Evolutionary conservation across 2,888 invertebrate species (phyloP).

Genomic region (Callyntrura sp.): DNA sequence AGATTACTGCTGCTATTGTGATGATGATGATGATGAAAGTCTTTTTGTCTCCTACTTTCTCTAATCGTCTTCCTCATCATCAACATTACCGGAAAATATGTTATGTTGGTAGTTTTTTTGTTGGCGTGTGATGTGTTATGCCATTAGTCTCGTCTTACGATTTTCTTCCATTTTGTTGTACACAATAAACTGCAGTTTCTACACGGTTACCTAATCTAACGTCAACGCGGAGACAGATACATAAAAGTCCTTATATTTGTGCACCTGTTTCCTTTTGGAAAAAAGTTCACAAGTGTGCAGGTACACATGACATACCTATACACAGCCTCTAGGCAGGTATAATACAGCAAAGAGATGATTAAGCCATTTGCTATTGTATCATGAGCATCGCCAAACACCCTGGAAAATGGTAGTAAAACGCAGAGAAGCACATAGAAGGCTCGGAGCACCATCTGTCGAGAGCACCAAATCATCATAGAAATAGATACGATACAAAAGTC

Average conservation of each 20-base stretch:
- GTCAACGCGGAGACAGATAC: not conserved
- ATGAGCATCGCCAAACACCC: slow-evolving; percentile 48
- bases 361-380: too few relatives aligned
- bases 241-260: not conserved
- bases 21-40: slow-evolving; percentile 2
- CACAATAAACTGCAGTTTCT: too few relatives aligned
- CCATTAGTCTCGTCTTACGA: slow-evolving; percentile 53
- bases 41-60: slow-evolving; percentile 61
- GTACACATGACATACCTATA: not conserved
- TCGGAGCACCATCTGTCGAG: slow-evolving; percentile 16
- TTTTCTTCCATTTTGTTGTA: slow-evolving; percentile 17
- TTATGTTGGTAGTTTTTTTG: not conserved
- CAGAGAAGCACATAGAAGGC: slow-evolving; percentile 31
- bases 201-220: too few relatives aligned
- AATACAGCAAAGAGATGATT: not conserved
- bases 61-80: slow-evolving; percentile 56
- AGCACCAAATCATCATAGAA: slow-evolving; percentile 30
- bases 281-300: too few relatives aligned
- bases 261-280: slow-evolving; percentile 45
- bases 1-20: not conserved
- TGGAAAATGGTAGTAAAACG: slow-evolving; percentile 50
- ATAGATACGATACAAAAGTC: not conserved
- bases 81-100: slow-evolving; percentile 10
- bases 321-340: slow-evolving; percentile 9
- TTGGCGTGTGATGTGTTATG: slow-evolving; percentile 40